A percentile compares a stretch with the other conserved stretches of the same genome.
Evolutionary conservation across 1,140 invertebrate genomes (phyloP).

Genomic region (Drosophila gunungcola): DNA sequence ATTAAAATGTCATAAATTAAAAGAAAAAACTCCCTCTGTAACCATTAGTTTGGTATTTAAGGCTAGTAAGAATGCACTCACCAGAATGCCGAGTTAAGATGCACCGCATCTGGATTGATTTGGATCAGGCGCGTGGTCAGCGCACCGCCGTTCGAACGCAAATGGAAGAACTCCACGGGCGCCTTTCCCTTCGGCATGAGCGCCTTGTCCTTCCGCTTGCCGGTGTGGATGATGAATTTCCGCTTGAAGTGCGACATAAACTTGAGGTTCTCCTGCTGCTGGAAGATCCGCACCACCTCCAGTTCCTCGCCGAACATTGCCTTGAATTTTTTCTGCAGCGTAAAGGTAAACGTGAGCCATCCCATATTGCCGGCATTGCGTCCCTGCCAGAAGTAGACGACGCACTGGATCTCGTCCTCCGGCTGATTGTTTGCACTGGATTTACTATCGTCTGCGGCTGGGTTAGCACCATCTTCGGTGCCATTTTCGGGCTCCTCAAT

Average conservation of each 20-base stretch:
- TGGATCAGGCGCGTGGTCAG: slow-evolving; percentile 97
- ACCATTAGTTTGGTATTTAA: not conserved
- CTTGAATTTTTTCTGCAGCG: slow-evolving; percentile 99
- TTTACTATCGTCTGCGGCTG: slow-evolving; percentile 32
- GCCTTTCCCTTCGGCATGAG: slow-evolving; percentile 86
- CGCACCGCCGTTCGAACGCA: slow-evolving; percentile 97
- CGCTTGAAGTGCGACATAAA: slow-evolving; percentile 99
- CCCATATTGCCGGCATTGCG: slow-evolving; percentile 99
- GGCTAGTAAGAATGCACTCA: slow-evolving; percentile 78
- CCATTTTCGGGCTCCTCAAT: slow-evolving; percentile 68
- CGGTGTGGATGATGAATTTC: slow-evolving; percentile 97
- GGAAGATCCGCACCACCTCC: slow-evolving; percentile 98
- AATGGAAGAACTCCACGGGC: slow-evolving; percentile 96
- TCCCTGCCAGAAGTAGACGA: slow-evolving; percentile 99
- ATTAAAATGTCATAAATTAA: not conserved
- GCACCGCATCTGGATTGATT: slow-evolving; percentile 91
- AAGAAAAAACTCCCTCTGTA: not conserved
- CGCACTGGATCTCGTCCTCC: slow-evolving; percentile 97
- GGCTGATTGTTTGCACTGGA: slow-evolving; percentile 83
- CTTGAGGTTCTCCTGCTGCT: slow-evolving; percentile 99
- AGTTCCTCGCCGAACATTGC: slow-evolving; percentile 96
- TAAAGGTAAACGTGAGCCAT: slow-evolving; percentile 99
- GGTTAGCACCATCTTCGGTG: slow-evolving; percentile 10
- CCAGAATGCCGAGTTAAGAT: slow-evolving; percentile 94
- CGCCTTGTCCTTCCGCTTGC: slow-evolving; percentile 90